Evolutionary conservation across 2,797 vertebrate genomes (phyloP).

Genomic region (Lithobates pipiens): DNA sequence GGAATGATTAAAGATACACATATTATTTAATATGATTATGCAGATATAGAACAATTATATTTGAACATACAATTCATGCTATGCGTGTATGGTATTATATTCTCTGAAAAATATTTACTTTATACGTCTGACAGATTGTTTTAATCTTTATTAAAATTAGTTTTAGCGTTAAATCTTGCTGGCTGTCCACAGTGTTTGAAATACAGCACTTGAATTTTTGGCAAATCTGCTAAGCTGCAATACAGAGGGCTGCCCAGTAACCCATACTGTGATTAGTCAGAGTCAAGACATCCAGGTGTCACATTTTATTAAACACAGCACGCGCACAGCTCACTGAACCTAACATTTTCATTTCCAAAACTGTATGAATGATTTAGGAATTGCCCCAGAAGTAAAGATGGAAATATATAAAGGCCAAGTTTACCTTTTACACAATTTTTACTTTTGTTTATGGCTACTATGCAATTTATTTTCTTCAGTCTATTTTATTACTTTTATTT

Average conservation of each 20-base stretch:
- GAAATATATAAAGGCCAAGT: too few relatives aligned
- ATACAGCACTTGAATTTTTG: constrained; percentile 6
- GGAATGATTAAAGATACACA: too few relatives aligned
- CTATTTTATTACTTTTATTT: too few relatives aligned
- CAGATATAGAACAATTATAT: too few relatives aligned
- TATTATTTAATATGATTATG: not conserved
- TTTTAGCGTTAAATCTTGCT: not conserved
- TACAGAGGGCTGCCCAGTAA: constrained; percentile 12
- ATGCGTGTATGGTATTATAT: too few relatives aligned
- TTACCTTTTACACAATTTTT: too few relatives aligned
- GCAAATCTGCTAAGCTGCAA: constrained; percentile 26
- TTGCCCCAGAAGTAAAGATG: not conserved
- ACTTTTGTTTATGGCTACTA: too few relatives aligned
- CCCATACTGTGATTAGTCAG: constrained; percentile 6
- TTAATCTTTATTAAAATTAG: not conserved
- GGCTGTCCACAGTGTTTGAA: constrained; percentile 20
- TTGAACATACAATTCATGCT: too few relatives aligned
- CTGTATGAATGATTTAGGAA: not conserved
- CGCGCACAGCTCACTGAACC: not conserved
- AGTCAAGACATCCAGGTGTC: constrained; percentile 24
- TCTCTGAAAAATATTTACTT: too few relatives aligned
- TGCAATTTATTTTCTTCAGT: too few relatives aligned
- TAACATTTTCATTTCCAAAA: not conserved
- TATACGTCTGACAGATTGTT: too few relatives aligned
- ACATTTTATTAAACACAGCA: not conserved